Evolutionary conservation across 2,888 invertebrate genomes (phyloP).

Genomic region (Sesamia inferens): DNA sequence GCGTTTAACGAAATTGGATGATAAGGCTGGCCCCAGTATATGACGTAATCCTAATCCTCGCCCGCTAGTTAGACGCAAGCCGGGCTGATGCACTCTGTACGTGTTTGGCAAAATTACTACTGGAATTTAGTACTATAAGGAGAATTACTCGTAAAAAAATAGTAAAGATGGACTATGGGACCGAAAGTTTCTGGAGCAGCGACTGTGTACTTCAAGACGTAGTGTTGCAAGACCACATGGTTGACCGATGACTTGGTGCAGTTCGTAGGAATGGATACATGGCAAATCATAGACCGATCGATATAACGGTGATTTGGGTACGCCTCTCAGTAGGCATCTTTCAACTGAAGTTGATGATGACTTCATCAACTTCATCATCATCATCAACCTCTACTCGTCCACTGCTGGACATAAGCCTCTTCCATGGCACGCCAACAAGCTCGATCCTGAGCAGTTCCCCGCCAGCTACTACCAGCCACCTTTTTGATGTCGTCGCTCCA

Average conservation of each 20-base stretch:
- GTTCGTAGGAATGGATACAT: neutral
- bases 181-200: neutral
- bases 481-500: no score
- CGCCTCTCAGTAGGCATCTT: no score
- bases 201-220: neutral
- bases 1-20: constrained; percentile 1
- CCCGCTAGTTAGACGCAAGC: constrained; percentile 18
- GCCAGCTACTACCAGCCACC: no score
- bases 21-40: neutral
- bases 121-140: neutral
- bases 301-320: no score
- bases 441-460: no score
- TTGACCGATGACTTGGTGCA: neutral
- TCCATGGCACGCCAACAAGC: no score
- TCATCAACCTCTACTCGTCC: no score
- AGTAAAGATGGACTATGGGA: neutral
- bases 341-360: neutral
- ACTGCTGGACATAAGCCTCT: no score
- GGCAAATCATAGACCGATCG: no score
- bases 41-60: constrained; percentile 10
- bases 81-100: constrained; percentile 5
- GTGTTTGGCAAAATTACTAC: constrained; percentile 11
- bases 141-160: neutral
- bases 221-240: neutral
- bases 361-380: no score